A percentile compares a stretch with the other conserved stretches of the same genome.
Evolutionary conservation across 2,797 vertebrate genomes (phyloP).

Genomic region (Bucorvus abyssinicus): DNA sequence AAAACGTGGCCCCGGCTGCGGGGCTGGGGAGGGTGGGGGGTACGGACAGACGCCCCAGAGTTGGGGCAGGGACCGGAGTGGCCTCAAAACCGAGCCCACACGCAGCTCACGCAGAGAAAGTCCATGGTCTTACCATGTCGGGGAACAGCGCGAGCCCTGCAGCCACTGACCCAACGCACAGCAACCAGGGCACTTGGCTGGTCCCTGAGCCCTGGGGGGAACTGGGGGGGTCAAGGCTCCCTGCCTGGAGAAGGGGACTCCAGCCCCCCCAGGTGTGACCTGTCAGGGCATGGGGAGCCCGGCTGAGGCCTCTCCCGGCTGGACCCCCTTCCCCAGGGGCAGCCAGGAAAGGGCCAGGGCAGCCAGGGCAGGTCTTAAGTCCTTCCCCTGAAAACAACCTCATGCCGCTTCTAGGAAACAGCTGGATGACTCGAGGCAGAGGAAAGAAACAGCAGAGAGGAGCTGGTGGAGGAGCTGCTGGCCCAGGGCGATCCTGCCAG

Average conservation of each 20-base stretch:
- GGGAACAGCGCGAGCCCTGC: not conserved
- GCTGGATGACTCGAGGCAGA: not conserved
- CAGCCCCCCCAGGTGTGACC: not conserved
- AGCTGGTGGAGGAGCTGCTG: not conserved
- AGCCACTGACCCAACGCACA: rapidly evolving
- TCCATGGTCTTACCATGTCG: not conserved
- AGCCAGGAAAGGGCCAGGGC: not conserved
- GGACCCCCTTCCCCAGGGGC: not conserved
- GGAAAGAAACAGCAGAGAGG: not conserved
- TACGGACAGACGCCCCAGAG: not conserved
- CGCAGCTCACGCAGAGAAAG: rapidly evolving
- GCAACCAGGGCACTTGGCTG: not conserved
- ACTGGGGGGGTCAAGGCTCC: not conserved
- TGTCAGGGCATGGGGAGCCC: not conserved
- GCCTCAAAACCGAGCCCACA: not conserved
- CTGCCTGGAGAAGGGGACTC: not conserved
- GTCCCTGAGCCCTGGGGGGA: not conserved
- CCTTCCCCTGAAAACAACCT: not conserved
- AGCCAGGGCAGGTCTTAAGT: not conserved
- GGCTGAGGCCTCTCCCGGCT: not conserved
- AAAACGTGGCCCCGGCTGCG: rapidly evolving
- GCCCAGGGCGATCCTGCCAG: not conserved
- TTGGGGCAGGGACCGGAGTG: not conserved
- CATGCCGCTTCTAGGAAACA: not conserved
- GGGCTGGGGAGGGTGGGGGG: not conserved